Base-by-base conservation (phyloP, 2,113 vertebrate genomes). In the Pipa parva region DNA sequence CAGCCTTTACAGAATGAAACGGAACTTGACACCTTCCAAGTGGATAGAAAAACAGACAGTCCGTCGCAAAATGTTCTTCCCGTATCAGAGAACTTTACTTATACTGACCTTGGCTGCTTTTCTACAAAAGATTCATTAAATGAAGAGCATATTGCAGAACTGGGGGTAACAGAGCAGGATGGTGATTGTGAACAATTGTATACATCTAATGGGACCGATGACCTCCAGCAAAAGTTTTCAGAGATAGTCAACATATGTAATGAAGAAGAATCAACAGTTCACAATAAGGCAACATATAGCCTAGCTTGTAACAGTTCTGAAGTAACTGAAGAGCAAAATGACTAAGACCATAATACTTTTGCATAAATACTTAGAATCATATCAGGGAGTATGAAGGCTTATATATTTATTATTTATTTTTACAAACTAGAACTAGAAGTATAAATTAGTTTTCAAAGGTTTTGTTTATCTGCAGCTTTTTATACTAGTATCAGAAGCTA, bases 211-310 rank as follows among this genome's bases (percentile, higher is more conserved):
- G 67, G 73, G 24, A 51, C 79, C 5, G 67, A 74, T 8, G 59
- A 73, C 25, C 73, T 83, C 7, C 45, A 71, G 67, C 48, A 74
- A 33, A 64, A 5, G 3, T 74, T 78, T 22, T 33, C 70, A 51
- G 72, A 59, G 0, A 1, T 58, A 3, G 29, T 72, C 45, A 76
- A 50, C 4, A 4, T 77, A 31, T 12, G 0, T 17, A 46, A 7
- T 2, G 59, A 3, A n/a, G 63, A 13, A 3, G 4, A 4, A 3
- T n/a, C n/a, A n/a, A n/a, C 29, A n/a, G 29, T 22, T 11, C 13
- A 8, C 11, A 31, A 37, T 49, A 4, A 49, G 18, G 21, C 18
- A 12, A 13, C 46, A 5, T 7, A 21, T n/a, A 63, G 20, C 18
- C 46, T 3, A 13, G 20, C 21, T 22, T n/a, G n/a, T n/a, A n/a